phyloP scores from a whole-genome alignment of 2,113 vertebrate genomes.

The Tichodroma muraria region DNA sequence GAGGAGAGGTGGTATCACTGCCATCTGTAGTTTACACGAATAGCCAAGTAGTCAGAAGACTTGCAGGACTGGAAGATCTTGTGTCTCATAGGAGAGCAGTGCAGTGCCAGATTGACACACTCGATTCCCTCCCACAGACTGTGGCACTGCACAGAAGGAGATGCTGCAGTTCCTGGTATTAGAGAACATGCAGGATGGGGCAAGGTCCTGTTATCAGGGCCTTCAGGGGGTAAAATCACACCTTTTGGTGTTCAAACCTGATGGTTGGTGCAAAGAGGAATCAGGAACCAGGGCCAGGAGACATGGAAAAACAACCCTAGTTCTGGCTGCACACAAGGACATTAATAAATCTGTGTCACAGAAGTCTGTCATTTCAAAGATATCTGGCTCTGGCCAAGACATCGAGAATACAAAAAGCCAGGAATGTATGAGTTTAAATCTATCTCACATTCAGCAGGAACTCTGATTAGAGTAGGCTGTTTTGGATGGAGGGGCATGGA shows the following conservation, averaged over 20 bases:
- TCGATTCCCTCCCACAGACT: background rate
- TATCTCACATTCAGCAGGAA: background rate
- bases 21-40: background rate
- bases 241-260: background rate
- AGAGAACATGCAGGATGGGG: background rate
- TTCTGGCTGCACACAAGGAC: background rate
- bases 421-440: background rate
- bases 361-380: background rate
- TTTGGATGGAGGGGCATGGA: background rate
- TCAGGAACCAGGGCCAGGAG: accelerated
- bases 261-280: background rate
- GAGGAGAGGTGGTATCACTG: background rate
- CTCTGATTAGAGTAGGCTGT: background rate
- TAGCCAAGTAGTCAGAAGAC: background rate
- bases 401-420: background rate
- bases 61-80: background rate
- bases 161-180: background rate
- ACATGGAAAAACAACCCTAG: background rate
- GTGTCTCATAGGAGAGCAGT: background rate
- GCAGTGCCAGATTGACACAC: background rate
- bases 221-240: background rate
- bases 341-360: background rate
- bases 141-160: background rate
- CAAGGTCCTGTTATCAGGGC: background rate
- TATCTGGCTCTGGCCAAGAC: background rate